phyloP scores from a whole-genome alignment of 2,888 invertebrate genomes.

The Agrotis ipsilon region DNA sequence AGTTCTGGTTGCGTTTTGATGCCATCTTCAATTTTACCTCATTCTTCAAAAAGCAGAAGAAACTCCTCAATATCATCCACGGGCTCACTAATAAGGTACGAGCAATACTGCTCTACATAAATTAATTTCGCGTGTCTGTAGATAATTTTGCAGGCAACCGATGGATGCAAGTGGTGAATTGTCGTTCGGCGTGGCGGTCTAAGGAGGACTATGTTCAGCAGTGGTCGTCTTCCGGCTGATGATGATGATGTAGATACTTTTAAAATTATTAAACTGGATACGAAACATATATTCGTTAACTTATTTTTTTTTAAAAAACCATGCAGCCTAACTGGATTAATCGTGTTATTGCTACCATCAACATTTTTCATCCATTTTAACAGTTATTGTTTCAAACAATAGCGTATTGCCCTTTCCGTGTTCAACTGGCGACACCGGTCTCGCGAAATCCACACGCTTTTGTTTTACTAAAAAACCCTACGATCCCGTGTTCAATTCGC shows the following conservation, averaged over 20 bases:
- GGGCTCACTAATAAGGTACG: constrained; percentile 94
- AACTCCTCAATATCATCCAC: constrained; percentile 93
- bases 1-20: constrained; percentile 94
- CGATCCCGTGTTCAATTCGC: no score
- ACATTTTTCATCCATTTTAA: neutral
- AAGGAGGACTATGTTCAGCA: no score
- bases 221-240: no score
- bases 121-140: neutral
- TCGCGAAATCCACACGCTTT: no score
- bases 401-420: no score
- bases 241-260: constrained; percentile 1
- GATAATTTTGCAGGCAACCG: no score
- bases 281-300: neutral
- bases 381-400: neutral
- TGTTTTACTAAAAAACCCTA: no score
- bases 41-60: constrained; percentile 93
- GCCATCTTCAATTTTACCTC: constrained; percentile 93
- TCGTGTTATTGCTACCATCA: neutral
- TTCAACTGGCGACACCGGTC: no score
- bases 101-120: neutral
- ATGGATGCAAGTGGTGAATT: no score
- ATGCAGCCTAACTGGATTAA: no score
- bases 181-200: no score
- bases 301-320: no score
- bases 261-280: neutral